Evolutionary conservation across 1,140 invertebrate species (phyloP).

Genomic region (Monomorium pharaonis): DNA sequence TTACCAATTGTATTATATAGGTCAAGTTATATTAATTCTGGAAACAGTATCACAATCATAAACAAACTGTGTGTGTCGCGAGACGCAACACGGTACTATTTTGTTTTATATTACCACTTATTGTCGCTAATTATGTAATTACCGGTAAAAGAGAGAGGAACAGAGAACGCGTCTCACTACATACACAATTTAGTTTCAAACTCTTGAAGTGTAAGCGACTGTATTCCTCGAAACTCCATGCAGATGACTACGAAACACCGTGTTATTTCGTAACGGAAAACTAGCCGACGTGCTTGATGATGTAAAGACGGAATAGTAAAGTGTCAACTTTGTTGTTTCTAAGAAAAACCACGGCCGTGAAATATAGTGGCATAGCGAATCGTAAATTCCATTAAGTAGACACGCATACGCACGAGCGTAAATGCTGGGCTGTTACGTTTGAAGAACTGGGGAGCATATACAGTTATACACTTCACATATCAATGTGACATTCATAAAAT

Average conservation of each 20-base stretch:
- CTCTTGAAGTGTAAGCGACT: no score
- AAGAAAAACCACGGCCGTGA: conserved; percentile 40
- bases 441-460: conserved; percentile 18
- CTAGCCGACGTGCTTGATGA: not conserved
- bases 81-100: no score
- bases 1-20: no score
- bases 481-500: conserved; percentile 47
- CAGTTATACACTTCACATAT: conserved; percentile 24
- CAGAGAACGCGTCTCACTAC: no score
- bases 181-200: no score
- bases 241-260: not conserved
- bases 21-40: no score
- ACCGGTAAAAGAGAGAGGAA: not conserved
- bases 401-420: conserved; percentile 6
- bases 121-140: no score
- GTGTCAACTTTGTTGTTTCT: conserved; percentile 39
- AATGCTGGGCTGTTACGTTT: not conserved
- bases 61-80: no score
- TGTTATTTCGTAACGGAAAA: conserved; percentile 47
- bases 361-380: conserved; percentile 32
- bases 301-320: conserved; percentile 26
- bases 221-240: conserved; percentile 5
- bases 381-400: conserved; percentile 40
- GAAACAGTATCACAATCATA: no score
- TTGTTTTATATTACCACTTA: no score